Evolutionary conservation across 2,113 vertebrate genomes (phyloP), one percentile per base, ranked within the genome.

Genomic region (Syrmaticus mikado): DNA sequence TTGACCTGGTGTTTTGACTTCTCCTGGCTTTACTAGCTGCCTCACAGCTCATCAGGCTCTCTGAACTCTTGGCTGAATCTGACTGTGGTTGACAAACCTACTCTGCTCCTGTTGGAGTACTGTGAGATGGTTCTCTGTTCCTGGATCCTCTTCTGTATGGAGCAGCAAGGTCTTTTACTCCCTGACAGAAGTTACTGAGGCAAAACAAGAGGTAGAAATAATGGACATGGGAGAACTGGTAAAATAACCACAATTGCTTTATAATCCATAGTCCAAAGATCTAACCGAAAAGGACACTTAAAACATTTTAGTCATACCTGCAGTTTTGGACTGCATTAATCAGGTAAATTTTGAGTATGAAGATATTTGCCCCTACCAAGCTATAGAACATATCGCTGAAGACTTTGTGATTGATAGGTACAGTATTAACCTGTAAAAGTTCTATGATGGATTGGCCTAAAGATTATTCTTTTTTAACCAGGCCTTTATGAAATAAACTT

Each of bases 281-380:
- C 10, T 52, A 81, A 62, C 10, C 7, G 21, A 80, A 58, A 18
- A 50, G 15, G 8, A 5, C 2, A 76, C 13, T 72, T 32, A 18
- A 1, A 88, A 52, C 11, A 60, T 18, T 27, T n/a, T 58, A 46
- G 27, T 22, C 20, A 0, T 3, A 40, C 5, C 30, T 50, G 32
- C 1, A 5, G 13, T 40, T 81, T 30, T 20, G 24, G 43, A 7
- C 24, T 22, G 40, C 28, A 45, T 3, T 70, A 10, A 50, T 61
- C 10, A 41, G 3, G 6, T 19, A 45, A 50, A 87, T 12, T 19
- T 22, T 10, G 10, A 3, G 3, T 18, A 65, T 22, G 14, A 83
- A 73, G 10, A 12, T 24, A 72, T 13, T 45, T 72, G 13, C 70
- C 73, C 45, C 13, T 50, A 62, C 41, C 19, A 43, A 9, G 32